Base-by-base conservation (phyloP, 1,140 invertebrate genomes). In the Leptestheria dahalacensis region DNA sequence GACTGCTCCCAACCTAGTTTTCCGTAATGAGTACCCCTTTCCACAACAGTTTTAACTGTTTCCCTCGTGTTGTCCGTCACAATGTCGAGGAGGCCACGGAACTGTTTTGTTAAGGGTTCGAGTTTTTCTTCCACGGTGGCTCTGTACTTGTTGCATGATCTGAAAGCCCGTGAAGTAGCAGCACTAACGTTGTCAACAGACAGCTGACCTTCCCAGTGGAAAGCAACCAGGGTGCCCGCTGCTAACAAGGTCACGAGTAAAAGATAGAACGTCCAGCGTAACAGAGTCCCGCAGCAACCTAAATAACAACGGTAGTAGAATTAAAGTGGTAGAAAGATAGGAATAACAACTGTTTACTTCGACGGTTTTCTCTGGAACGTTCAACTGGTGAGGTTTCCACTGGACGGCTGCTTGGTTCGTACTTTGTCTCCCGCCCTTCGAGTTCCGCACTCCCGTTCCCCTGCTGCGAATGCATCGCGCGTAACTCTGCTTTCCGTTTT, bases 401-500 rank as follows among this genome's bases (percentile, higher is more conserved):
- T 52, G 50, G 11, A n/a, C 12, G 53, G 10, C 18, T 55, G 21
- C 18, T 55, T 55, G 3, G 9, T 29, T 33, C 3, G 12, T 55
- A 20, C 53, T 55, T 29, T 10, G 26, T 29, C 12, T 4, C 12
- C 15, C 20, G 33, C 6, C 6, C 33, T 41, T 41, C 33, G 33
- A 15, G 33, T 41, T 41, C n/a, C n/a, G n/a, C n/a, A n/a, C n/a
- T 41, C 33, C 33, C 33, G 33, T 41, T 41, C 6, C 6, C 15
- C 15, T 41, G 6, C 15, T 41, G 33, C 33, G 15, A 9, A 15
- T 41, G 33, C 33, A 9, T 6, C 6, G 33, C 23, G 9, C n/a
- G 15, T 18, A 33, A 20, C 33, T 55, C 53, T 10, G 58, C 48
- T 53, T 53, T 52, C 29, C 58, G 58, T 50, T 60, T 50, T 33